Base-by-base conservation (phyloP, 2,797 vertebrate genomes). In the Propithecus perrieri region DNA sequence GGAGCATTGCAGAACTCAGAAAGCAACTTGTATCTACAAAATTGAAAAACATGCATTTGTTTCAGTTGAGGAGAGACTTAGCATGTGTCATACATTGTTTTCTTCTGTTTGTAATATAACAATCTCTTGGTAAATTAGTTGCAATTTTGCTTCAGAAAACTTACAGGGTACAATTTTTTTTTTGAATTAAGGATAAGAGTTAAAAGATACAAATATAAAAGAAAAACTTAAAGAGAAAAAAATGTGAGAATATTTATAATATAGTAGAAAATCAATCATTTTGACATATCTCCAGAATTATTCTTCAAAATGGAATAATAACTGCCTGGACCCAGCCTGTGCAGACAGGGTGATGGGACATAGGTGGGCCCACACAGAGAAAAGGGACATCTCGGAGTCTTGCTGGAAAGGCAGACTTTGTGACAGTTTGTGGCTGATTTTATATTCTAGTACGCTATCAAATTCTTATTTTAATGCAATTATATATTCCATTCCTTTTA, bases 251-350 rank as follows among this genome's bases (percentile, higher is more conserved):
- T 59, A 90, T 79, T 78, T 81, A 43, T 87, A 63, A 83, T 35
- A 38, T 57, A 72, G 38, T 18, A 79, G 76, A 65, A 79, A 69
- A 79, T 74, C 93, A 90, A 74, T 93, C 87, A 91, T 28, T 67
- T 69, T 26, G 74, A 57, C 38, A 22, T 71, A 79, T 8, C 71
- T 57, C 53, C 35, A 78, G 28, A 87, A 50, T 93, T 84, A 69
- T 43, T 84, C 65, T 79, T 87, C 4, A 46, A 85, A 80, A 30
- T 63, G 80, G 57, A 81, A 46, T 94, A 71, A 65, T 8, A 43
- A 43, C 43, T 0, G 4, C 13, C 35, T 10, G 18, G n/a, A 5
- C 20, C 38, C 33, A n/a, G 0, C 24, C 17, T 24, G n/a, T 18
- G 14, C 7, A 76, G 48, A 69, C 0, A 22, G 28, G 14, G 3